Evolutionary conservation across 1,140 invertebrate species (phyloP).

Genomic region (Mya arenaria): DNA sequence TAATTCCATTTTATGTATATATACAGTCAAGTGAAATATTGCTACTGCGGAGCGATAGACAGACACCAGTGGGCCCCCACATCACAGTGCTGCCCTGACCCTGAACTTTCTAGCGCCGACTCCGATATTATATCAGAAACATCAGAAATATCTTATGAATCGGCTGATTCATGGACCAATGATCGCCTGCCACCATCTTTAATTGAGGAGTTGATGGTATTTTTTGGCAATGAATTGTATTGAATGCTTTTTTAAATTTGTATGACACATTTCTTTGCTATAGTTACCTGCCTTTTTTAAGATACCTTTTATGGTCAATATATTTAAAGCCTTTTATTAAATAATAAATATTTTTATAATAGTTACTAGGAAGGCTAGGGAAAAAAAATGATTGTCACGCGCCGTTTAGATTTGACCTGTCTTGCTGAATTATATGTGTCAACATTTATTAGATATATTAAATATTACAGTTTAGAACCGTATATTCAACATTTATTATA

Average conservation of each 20-base stretch:
- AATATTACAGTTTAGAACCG: no score
- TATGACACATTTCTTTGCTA: not conserved
- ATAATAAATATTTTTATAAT: no score
- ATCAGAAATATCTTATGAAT: no score
- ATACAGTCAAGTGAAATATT: no score
- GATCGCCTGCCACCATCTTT: not conserved
- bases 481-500: no score
- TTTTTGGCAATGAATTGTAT: not conserved
- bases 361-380: no score
- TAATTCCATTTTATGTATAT: no score
- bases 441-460: no score
- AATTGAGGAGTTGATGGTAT: not conserved
- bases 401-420: no score
- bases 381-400: no score
- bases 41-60: not conserved
- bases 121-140: not conserved
- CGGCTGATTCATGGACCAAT: not conserved
- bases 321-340: not conserved
- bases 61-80: constrained; percentile 8
- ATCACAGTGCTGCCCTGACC: not conserved
- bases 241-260: not conserved
- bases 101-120: not conserved
- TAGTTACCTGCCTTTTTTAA: not conserved
- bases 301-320: not conserved
- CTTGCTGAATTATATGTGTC: no score